A percentile compares a stretch with the other conserved stretches of the same genome.
Evolutionary conservation across 2,888 invertebrate species (phyloP).

Genomic region (Magallana nippona): DNA sequence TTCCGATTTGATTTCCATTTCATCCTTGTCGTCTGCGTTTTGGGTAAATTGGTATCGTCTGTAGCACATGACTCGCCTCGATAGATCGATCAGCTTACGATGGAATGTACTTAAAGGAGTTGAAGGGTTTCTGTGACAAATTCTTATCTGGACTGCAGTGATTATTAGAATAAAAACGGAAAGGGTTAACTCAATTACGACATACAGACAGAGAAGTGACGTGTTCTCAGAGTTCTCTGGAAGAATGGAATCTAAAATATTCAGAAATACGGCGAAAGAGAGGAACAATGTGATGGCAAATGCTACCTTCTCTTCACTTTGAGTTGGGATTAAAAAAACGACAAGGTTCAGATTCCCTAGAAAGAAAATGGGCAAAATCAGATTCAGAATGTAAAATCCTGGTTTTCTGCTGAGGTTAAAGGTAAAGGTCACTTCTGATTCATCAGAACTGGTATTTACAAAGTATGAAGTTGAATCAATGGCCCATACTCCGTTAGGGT

Average conservation of each 20-base stretch:
- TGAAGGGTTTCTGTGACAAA: slow-evolving; percentile 31
- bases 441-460: slow-evolving; percentile 5
- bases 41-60: neutral
- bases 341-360: slow-evolving; percentile 47
- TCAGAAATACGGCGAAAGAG: slow-evolving; percentile 50
- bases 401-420: slow-evolving; percentile 48
- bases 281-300: slow-evolving; percentile 52
- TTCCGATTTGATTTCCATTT: neutral
- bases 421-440: slow-evolving; percentile 46
- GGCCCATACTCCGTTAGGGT: slow-evolving; percentile 19
- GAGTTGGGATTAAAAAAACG: slow-evolving; percentile 49
- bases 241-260: slow-evolving; percentile 46
- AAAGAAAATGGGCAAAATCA: slow-evolving; percentile 48
- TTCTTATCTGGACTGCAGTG: slow-evolving; percentile 40
- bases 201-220: slow-evolving; percentile 49
- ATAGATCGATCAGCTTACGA: neutral
- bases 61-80: neutral
- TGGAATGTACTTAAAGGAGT: slow-evolving; percentile 12
- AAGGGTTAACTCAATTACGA: slow-evolving; percentile 45
- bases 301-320: slow-evolving; percentile 52
- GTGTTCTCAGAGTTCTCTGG: slow-evolving; percentile 47
- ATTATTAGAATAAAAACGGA: slow-evolving; percentile 44
- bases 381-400: slow-evolving; percentile 46
- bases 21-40: neutral
- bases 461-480: slow-evolving; percentile 28